Evolutionary conservation across 2,888 invertebrate species (phyloP).

Genomic region (Trichogramma dendrolimi): DNA sequence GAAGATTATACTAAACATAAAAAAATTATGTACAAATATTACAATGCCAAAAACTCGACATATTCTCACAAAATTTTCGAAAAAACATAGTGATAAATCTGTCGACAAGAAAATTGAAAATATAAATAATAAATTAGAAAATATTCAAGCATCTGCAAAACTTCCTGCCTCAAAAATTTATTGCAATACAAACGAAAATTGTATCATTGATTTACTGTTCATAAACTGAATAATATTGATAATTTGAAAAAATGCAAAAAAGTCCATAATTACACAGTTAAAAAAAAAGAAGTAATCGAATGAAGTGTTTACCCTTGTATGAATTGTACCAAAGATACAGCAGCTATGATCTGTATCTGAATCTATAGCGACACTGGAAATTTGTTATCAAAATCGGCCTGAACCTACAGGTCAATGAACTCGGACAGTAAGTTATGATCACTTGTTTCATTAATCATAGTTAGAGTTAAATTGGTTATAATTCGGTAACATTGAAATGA

Average conservation of each 20-base stretch:
- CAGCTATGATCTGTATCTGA: constrained; percentile 64
- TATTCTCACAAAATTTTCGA: neutral
- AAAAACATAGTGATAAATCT: neutral
- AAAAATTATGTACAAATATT: neutral
- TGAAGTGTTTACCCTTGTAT: constrained; percentile 42
- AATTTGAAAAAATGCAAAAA: neutral
- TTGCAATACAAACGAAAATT: constrained; percentile 3
- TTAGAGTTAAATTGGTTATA: constrained; percentile 1
- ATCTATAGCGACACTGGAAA: constrained; percentile 61
- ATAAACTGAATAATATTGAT: neutral
- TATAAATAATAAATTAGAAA: neutral
- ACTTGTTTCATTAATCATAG: constrained; percentile 3
- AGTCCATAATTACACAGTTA: neutral
- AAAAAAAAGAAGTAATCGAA: no score
- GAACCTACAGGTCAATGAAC: constrained; percentile 66
- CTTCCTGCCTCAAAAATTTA: neutral
- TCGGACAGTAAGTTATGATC: constrained; percentile 61
- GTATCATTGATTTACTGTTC: neutral
- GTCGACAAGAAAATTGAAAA: neutral
- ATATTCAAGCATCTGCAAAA: neutral
- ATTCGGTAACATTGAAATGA: neutral
- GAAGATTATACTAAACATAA: neutral
- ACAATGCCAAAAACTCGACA: no score
- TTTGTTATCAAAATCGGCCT: constrained; percentile 62
- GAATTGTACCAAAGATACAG: constrained; percentile 53